phyloP scores from a whole-genome alignment of 2,797 vertebrate species.

The Luscinia luscinia region DNA sequence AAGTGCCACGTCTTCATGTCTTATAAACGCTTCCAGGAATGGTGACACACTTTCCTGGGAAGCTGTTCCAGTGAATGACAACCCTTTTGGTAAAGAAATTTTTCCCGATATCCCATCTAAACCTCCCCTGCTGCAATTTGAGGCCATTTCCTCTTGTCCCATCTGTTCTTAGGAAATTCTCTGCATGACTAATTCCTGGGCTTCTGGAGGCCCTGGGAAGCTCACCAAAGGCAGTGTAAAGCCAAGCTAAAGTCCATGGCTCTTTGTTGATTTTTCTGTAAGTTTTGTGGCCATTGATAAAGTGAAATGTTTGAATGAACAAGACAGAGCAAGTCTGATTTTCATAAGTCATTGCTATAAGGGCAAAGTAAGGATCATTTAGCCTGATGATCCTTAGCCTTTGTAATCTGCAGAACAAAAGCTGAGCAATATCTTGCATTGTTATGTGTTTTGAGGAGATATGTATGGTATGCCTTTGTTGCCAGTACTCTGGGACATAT shows the following conservation, averaged over 20 bases:
- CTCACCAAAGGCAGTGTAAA: background rate
- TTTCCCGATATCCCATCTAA: background rate
- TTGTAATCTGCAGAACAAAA: background rate
- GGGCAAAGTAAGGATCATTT: background rate
- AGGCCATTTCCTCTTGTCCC: background rate
- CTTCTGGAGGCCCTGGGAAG: background rate
- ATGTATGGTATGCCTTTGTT: background rate
- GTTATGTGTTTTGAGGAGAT: background rate
- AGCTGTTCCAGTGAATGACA: background rate
- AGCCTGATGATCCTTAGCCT: background rate
- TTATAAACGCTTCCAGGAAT: background rate
- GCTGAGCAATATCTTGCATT: background rate
- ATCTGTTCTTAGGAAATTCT: background rate
- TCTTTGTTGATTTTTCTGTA: background rate
- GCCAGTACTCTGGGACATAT: background rate
- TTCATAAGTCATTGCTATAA: background rate
- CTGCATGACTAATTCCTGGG: background rate
- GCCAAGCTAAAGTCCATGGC: background rate
- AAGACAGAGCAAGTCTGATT: background rate
- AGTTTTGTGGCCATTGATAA: background rate
- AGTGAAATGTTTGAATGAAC: background rate
- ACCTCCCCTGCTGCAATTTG: background rate
- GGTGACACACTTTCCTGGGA: background rate
- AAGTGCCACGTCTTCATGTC: fast-evolving
- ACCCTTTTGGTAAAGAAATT: background rate